Evolutionary conservation across 2,113 vertebrate species (phyloP).

Genomic region (Microtus richardsoni): DNA sequence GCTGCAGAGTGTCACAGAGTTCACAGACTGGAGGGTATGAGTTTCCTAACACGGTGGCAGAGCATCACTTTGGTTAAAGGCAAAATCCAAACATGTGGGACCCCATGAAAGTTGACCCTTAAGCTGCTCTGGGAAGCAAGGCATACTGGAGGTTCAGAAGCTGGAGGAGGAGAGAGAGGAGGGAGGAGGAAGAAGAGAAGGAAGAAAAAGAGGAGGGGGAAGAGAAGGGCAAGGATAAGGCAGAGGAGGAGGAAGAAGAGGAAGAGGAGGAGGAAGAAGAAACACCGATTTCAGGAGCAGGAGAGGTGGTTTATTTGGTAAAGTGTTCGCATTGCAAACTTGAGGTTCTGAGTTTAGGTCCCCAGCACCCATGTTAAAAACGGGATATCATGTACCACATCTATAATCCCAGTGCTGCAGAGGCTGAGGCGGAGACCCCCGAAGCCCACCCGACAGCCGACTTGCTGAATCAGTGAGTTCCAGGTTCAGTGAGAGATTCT

Average conservation of each 20-base stretch:
- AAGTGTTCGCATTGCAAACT: background rate
- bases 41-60: slow-evolving; percentile 41
- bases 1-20: slow-evolving; percentile 66
- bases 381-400: accelerated
- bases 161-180: background rate
- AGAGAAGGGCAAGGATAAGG: background rate
- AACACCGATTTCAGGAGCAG: background rate
- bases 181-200: background rate
- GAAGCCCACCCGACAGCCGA: background rate
- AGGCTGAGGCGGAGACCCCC: background rate
- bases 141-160: background rate
- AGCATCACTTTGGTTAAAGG: slow-evolving; percentile 21
- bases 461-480: background rate
- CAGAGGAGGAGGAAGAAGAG: accelerated
- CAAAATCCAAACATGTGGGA: background rate
- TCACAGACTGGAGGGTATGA: slow-evolving; percentile 68
- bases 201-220: too few species aligned
- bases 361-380: background rate
- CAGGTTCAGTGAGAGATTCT: background rate
- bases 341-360: background rate
- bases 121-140: background rate
- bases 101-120: accelerated
- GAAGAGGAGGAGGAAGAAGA: background rate
- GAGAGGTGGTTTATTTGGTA: background rate
- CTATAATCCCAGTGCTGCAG: background rate